A percentile compares a stretch with the other conserved stretches of the same genome.
Evolutionary conservation across 1,140 invertebrate genomes (phyloP).

Genomic region (Drosophila varians): DNA sequence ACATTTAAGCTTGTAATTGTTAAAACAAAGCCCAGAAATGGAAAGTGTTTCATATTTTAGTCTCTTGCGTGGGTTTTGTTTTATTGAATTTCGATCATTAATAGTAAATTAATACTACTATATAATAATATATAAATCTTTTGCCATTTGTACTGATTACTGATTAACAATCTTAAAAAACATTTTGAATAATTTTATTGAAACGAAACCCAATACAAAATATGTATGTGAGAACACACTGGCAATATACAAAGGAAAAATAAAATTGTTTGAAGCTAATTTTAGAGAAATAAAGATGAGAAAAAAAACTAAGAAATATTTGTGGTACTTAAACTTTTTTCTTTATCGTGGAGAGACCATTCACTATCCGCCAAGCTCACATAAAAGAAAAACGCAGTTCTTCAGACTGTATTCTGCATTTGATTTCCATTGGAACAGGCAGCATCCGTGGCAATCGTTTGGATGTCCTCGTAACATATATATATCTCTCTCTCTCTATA

Average conservation of each 20-base stretch:
- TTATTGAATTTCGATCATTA: conserved; percentile 47
- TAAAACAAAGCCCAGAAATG: conserved; percentile 25
- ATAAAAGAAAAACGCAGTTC: not conserved
- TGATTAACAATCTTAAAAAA: conserved; percentile 56
- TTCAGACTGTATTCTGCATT: conserved; percentile 12
- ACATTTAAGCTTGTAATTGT: conserved; percentile 76
- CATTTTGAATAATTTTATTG: conserved; percentile 36
- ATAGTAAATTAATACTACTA: conserved; percentile 58
- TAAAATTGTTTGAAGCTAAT: conserved; percentile 70
- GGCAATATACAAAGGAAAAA: conserved; percentile 45
- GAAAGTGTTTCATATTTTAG: conserved; percentile 6
- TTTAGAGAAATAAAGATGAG: conserved; percentile 56
- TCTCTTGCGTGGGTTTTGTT: conserved; percentile 26
- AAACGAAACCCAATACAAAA: conserved; percentile 22
- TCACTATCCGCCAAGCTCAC: not conserved
- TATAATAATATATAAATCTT: conserved; percentile 53
- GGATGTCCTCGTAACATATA: conserved; percentile 1
- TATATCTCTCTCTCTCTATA: conserved; percentile 11
- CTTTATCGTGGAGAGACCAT: too few species aligned
- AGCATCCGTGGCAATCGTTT: not conserved
- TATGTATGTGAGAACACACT: conserved; percentile 21
- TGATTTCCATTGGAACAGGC: conserved; percentile 6
- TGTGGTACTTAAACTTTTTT: too few species aligned
- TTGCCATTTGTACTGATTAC: conserved; percentile 80
- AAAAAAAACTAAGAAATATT: too few species aligned